Percentiles rank a stretch among this genome's conserved stretches.
Conservation (phyloP, 2,113 vertebrate genomes). For the Thymallus thymallus region DNA sequence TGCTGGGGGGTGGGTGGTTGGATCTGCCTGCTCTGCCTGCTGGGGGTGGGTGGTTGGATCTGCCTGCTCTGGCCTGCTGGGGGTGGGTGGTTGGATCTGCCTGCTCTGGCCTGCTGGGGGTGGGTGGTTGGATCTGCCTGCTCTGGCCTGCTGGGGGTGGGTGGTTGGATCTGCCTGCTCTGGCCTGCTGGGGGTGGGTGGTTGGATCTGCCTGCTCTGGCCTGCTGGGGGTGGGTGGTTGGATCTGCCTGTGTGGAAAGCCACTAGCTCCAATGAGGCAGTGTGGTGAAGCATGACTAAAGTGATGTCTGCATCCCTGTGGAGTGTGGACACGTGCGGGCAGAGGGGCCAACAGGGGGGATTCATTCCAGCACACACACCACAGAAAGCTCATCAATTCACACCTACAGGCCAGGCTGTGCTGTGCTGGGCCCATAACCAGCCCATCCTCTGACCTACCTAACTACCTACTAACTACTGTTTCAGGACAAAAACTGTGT, state of each 20-base stretch:
- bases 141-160: background rate
- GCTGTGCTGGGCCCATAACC: background rate
- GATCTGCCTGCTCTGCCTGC: slow-evolving; percentile 4
- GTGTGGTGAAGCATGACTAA: slow-evolving; percentile 29
- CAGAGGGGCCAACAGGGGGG: slow-evolving; percentile 30
- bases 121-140: background rate
- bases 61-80: slow-evolving; percentile 10
- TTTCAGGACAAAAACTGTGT: background rate
- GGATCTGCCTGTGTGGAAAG: slow-evolving; percentile 16
- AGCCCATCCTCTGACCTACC: background rate
- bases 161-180: background rate
- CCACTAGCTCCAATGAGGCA: slow-evolving; percentile 20
- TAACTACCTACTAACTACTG: background rate
- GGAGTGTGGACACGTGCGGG: slow-evolving; percentile 20
- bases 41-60: background rate
- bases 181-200: background rate
- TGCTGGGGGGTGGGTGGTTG: background rate
- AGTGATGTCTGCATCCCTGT: slow-evolving; percentile 34
- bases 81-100: background rate
- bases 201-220: background rate
- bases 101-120: slow-evolving; percentile 6
- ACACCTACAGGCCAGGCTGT: slow-evolving; percentile 33
- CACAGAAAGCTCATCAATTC: slow-evolving; percentile 25
- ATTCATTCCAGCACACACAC: slow-evolving; percentile 53
- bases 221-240: background rate